A percentile compares a stretch with the other conserved stretches of the same genome.
phyloP scores from a whole-genome alignment of 2,113 vertebrate species.

The Neofelis nebulosa region DNA sequence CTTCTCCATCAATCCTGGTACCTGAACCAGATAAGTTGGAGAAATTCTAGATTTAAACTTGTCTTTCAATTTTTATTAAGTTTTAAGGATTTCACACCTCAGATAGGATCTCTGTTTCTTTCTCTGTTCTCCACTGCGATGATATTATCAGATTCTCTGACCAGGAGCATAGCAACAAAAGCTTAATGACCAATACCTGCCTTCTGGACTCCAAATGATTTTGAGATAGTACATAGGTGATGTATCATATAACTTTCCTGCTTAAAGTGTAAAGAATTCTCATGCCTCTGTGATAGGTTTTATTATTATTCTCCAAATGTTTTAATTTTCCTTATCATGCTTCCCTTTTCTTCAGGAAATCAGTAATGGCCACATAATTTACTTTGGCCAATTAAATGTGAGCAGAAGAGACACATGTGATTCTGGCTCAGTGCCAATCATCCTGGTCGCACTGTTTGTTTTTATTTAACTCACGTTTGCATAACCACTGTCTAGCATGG shows the following conservation, averaged over 20 bases:
- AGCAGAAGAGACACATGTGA: not conserved
- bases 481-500: not conserved
- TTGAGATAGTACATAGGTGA: not conserved
- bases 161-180: not conserved
- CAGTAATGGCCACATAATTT: not conserved
- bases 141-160: not conserved
- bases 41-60: not conserved
- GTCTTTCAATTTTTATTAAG: not conserved
- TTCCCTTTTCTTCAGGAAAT: not conserved
- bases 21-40: no score
- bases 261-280: not conserved
- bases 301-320: not conserved
- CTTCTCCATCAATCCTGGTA: not conserved
- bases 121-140: not conserved
- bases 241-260: not conserved
- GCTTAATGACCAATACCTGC: not conserved
- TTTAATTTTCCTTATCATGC: not conserved
- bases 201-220: not conserved
- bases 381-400: not conserved
- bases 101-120: not conserved
- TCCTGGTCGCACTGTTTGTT: no score
- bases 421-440: not conserved
- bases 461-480: not conserved
- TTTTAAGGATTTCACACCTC: not conserved
- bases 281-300: not conserved